A percentile compares a stretch with the other conserved stretches of the same genome.
These are phyloP conservation scores for Enteromius treurensis DNA, from an alignment of 2,797 vertebrate species.

Conservation along the genomic window DNA sequence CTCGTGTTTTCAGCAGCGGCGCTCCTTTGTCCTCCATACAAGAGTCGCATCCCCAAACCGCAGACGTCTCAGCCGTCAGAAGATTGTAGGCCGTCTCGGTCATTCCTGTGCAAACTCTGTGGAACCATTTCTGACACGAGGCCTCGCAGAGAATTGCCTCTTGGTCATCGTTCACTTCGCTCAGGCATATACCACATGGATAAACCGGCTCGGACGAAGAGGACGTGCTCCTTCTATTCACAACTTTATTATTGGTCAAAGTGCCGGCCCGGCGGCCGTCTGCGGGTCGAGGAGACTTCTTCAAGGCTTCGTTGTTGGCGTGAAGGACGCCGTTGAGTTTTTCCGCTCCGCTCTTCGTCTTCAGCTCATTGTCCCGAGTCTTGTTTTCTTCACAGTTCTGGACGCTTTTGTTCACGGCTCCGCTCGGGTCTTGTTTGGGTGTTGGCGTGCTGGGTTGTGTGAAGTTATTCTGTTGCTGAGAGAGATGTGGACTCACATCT, in stretches of 20 bases:
- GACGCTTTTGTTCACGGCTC: slow-evolving; percentile 66
- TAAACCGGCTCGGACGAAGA: slow-evolving; percentile 75
- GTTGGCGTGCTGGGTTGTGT: slow-evolving; percentile 70
- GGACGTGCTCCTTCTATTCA: slow-evolving; percentile 68
- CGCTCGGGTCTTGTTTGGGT: slow-evolving; percentile 75
- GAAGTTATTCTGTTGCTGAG: slow-evolving; percentile 72
- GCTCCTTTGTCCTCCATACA: slow-evolving; percentile 84
- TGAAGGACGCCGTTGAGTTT: slow-evolving; percentile 71
- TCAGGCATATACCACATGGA: slow-evolving; percentile 82
- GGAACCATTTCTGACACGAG: slow-evolving; percentile 87
- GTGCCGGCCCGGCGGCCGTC: not conserved
- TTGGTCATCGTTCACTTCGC: slow-evolving; percentile 84
- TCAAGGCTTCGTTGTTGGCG: slow-evolving; percentile 71
- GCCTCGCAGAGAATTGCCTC: slow-evolving; percentile 87
- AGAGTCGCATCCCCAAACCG: slow-evolving; percentile 85
- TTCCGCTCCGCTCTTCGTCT: slow-evolving; percentile 71
- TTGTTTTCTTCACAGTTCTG: slow-evolving; percentile 71
- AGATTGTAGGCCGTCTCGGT: slow-evolving; percentile 85
- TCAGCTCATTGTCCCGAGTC: slow-evolving; percentile 70
- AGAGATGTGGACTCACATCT: slow-evolving; percentile 75
- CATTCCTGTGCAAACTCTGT: slow-evolving; percentile 85
- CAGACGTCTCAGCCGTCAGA: slow-evolving; percentile 80
- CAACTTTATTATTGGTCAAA: slow-evolving; percentile 66
- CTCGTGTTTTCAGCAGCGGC: slow-evolving; percentile 76
- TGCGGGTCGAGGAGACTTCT: slow-evolving; percentile 62